Conservation (phyloP, 2,113 vertebrate genomes). For the Tor tambroides region DNA sequence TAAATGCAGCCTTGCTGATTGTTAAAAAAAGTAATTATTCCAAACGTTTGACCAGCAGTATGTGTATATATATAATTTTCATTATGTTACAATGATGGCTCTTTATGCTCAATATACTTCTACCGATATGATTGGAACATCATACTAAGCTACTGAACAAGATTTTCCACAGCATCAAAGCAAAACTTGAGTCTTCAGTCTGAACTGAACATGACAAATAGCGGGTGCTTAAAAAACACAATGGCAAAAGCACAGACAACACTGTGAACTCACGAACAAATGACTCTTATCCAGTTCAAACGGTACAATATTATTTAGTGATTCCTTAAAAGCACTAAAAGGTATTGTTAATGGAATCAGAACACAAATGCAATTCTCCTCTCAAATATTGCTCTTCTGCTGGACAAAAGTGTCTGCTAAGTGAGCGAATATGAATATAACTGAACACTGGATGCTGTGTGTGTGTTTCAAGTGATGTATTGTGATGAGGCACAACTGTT, state of each 20-base stretch:
- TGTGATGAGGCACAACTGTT: conserved; percentile 26
- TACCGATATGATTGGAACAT: neutral
- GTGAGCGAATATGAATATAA: neutral
- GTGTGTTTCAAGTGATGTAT: neutral
- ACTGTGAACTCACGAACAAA: neutral
- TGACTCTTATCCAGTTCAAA: neutral
- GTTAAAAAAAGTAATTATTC: neutral
- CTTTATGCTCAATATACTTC: neutral
- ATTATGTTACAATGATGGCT: neutral
- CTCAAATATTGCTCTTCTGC: neutral
- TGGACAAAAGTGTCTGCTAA: neutral
- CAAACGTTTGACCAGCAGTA: neutral
- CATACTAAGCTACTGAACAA: neutral
- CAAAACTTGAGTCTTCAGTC: neutral
- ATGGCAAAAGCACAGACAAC: neutral
- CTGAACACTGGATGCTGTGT: neutral
- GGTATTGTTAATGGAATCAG: neutral
- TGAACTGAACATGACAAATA: neutral
- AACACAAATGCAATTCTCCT: neutral
- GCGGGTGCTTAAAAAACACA: neutral
- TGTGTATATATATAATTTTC: too few relatives aligned
- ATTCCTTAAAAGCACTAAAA: neutral
- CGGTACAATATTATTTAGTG: neutral
- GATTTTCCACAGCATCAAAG: neutral
- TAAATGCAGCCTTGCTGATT: neutral